These are phyloP conservation scores for Scophthalmus maximus DNA, from an alignment of 2,113 vertebrate genomes.

Conservation along the genomic window DNA sequence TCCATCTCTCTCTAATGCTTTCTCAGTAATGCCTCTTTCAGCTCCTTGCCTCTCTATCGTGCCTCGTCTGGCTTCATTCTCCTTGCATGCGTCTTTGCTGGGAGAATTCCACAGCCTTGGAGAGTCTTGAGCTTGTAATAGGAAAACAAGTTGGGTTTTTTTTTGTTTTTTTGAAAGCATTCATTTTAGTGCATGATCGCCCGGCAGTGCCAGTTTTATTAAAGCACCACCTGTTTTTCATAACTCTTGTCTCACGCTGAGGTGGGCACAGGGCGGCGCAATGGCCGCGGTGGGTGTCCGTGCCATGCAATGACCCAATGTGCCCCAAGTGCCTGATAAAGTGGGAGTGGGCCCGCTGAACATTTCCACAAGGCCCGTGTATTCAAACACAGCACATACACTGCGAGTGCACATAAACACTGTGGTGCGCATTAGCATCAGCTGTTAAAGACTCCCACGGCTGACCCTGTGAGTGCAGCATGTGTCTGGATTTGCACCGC, in stretches of 20 bases:
- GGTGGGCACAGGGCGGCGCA: conserved; percentile 75
- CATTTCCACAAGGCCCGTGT: conserved; percentile 52
- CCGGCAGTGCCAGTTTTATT: conserved; percentile 81
- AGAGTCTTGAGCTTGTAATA: conserved; percentile 67
- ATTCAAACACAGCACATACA: conserved; percentile 48
- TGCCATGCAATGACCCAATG: conserved; percentile 84
- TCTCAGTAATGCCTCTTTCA: conserved; percentile 74
- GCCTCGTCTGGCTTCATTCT: conserved; percentile 67
- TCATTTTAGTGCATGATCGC: conserved; percentile 81
- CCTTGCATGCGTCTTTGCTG: conserved; percentile 57
- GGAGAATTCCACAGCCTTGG: conserved; percentile 71
- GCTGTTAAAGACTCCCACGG: conserved; percentile 70
- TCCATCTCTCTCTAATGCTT: conserved; percentile 70
- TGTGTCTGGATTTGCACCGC: conserved; percentile 50
- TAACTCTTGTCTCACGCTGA: conserved; percentile 71
- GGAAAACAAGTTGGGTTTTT: conserved; percentile 63
- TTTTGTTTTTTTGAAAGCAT: conserved; percentile 15
- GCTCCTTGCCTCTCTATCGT: conserved; percentile 62
- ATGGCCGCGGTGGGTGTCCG: conserved; percentile 53
- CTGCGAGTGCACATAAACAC: conserved; percentile 50
- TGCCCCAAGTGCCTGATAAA: conserved; percentile 84
- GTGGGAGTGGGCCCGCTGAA: conserved; percentile 81
- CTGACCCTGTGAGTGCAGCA: conserved; percentile 55
- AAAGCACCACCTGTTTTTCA: conserved; percentile 83
- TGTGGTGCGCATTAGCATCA: conserved; percentile 64